Evolutionary conservation across 2,797 vertebrate species (phyloP).

Genomic region (Premnoplex brunnescens): DNA sequence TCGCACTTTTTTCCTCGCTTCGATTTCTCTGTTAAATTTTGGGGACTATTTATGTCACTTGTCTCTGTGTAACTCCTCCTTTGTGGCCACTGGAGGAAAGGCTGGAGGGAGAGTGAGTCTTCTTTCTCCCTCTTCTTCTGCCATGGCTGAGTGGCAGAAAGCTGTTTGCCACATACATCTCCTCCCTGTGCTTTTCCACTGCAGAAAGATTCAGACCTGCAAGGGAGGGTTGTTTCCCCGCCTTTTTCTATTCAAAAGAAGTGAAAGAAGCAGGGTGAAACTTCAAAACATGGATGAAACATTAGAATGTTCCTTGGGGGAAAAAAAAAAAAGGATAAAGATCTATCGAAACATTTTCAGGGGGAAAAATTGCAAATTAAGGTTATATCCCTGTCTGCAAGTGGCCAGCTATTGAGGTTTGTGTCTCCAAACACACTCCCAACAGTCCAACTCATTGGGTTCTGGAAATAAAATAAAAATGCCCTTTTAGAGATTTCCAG

Average conservation of each 20-base stretch:
- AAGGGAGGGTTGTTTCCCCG: background rate
- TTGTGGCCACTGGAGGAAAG: background rate
- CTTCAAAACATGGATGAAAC: background rate
- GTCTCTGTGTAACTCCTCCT: background rate
- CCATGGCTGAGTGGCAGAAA: background rate
- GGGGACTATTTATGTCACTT: background rate
- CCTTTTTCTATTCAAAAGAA: background rate
- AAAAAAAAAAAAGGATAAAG: background rate
- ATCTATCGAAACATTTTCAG: background rate
- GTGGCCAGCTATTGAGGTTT: background rate
- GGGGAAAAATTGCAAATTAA: background rate
- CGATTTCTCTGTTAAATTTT: background rate
- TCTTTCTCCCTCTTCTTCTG: background rate
- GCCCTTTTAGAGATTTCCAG: background rate
- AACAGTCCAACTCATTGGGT: background rate
- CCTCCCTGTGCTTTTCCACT: background rate
- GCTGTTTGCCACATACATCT: background rate
- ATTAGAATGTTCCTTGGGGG: background rate
- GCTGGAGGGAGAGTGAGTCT: background rate
- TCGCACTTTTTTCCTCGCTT: background rate
- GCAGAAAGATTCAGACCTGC: background rate
- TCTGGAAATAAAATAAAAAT: background rate
- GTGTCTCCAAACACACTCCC: background rate
- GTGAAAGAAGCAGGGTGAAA: background rate
- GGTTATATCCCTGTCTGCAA: background rate